phyloP scores from a whole-genome alignment of 2,113 vertebrate species.

The Myrmecophaga tridactyla region DNA sequence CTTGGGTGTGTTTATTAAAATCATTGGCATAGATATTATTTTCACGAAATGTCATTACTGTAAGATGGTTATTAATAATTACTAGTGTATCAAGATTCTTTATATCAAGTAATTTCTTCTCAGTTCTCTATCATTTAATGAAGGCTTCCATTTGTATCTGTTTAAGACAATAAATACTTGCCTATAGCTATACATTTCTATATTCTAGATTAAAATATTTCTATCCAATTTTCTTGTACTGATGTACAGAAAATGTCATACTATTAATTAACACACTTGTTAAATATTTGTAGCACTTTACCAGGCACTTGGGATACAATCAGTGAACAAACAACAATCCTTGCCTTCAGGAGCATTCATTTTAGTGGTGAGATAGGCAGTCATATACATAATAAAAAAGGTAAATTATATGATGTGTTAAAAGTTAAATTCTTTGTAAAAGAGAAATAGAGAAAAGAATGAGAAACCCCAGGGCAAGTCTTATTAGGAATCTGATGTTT shows the following conservation, averaged over 20 bases:
- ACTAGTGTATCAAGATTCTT: not conserved
- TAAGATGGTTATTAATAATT: not conserved
- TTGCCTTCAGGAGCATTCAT: not conserved
- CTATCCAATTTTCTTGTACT: not conserved
- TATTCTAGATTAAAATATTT: not conserved
- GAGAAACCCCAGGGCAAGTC: not conserved
- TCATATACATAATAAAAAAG: not conserved
- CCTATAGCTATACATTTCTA: not conserved
- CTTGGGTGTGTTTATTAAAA: conserved; percentile 14
- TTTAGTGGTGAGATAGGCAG: not conserved
- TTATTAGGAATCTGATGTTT: not conserved
- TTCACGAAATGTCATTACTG: not conserved
- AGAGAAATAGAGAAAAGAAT: not conserved
- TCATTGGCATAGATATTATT: not conserved
- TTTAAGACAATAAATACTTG: not conserved
- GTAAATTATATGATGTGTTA: not conserved
- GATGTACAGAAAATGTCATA: not conserved
- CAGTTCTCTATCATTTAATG: not conserved
- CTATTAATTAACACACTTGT: not conserved
- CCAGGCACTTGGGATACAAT: not conserved
- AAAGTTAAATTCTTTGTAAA: not conserved
- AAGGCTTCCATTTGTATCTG: not conserved
- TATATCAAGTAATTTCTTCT: not conserved
- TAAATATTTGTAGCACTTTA: not conserved
- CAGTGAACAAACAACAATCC: not conserved